These are phyloP conservation scores for Craterocephalus amniculus DNA, from an alignment of 2,797 vertebrate species.

Conservation along the genomic window DNA sequence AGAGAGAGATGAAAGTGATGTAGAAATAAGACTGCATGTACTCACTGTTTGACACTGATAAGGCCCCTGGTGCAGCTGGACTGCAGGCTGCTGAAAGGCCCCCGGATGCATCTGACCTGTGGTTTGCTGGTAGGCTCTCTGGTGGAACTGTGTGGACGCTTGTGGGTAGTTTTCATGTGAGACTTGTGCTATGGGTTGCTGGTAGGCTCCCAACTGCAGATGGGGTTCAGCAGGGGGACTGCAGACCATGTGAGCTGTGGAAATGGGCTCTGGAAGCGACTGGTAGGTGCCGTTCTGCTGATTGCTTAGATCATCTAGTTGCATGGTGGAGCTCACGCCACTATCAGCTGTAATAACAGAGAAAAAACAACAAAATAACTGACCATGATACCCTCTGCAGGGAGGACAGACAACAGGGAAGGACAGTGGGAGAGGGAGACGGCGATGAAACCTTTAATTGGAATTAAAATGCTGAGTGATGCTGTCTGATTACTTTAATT, in stretches of 20 bases:
- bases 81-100: conserved; percentile 61
- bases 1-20: not conserved
- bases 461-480: conserved; percentile 40
- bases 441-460: conserved; percentile 39
- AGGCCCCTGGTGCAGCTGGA: conserved; percentile 68
- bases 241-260: conserved; percentile 83
- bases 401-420: conserved; percentile 28
- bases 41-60: conserved; percentile 81
- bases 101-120: conserved; percentile 64
- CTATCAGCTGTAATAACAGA: conserved; percentile 87
- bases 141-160: conserved; percentile 58
- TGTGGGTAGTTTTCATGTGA: conserved; percentile 61
- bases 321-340: conserved; percentile 85
- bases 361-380: conserved; percentile 42
- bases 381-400: conserved; percentile 22
- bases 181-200: conserved; percentile 64
- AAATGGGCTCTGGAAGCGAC: conserved; percentile 82
- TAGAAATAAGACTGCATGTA: conserved; percentile 20
- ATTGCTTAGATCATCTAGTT: conserved; percentile 88
- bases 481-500: conserved; percentile 53
- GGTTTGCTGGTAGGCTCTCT: conserved; percentile 68
- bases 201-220: conserved; percentile 68
- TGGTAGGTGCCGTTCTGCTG: conserved; percentile 90
- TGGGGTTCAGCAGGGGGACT: conserved; percentile 83
- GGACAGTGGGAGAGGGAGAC: conserved; percentile 14